Percentiles rank a stretch among this genome's conserved stretches.
Conservation (phyloP, 37 sponge, comb jelly and placozoan species). For the Mnemiopsis leidyi region DNA sequence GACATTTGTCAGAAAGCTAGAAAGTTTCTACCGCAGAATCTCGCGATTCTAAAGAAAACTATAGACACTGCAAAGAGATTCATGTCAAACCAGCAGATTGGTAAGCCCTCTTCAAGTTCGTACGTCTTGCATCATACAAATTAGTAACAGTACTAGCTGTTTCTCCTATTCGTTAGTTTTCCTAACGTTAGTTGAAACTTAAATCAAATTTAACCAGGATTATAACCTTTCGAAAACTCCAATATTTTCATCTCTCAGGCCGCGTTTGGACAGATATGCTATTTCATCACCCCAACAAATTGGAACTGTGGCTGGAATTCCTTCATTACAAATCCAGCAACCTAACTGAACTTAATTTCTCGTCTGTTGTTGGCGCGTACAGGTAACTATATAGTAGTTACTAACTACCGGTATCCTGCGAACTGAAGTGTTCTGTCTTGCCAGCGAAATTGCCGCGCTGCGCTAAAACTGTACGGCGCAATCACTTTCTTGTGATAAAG, state of each 20-base stretch:
- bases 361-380: neutral
- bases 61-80: neutral
- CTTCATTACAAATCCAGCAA: neutral
- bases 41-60: neutral
- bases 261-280: conserved; percentile 34
- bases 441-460: neutral
- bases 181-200: too few species aligned
- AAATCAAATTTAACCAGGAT: too few species aligned
- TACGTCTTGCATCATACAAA: too few species aligned
- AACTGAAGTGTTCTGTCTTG: too few species aligned
- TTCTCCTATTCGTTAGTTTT: too few species aligned
- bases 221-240: too few species aligned
- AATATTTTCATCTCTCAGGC: too few species aligned
- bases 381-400: neutral
- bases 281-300: conserved; percentile 30
- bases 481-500: neutral
- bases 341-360: neutral
- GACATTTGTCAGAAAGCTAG: conserved; percentile 41
- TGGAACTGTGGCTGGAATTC: conserved; percentile 1
- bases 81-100: neutral
- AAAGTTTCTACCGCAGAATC: neutral
- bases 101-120: too few species aligned
- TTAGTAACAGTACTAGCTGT: too few species aligned
- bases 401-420: too few species aligned
- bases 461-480: neutral